These are phyloP conservation scores for Microcebus tavaratra DNA, from an alignment of 2,113 vertebrate genomes.

Conservation along the genomic window DNA sequence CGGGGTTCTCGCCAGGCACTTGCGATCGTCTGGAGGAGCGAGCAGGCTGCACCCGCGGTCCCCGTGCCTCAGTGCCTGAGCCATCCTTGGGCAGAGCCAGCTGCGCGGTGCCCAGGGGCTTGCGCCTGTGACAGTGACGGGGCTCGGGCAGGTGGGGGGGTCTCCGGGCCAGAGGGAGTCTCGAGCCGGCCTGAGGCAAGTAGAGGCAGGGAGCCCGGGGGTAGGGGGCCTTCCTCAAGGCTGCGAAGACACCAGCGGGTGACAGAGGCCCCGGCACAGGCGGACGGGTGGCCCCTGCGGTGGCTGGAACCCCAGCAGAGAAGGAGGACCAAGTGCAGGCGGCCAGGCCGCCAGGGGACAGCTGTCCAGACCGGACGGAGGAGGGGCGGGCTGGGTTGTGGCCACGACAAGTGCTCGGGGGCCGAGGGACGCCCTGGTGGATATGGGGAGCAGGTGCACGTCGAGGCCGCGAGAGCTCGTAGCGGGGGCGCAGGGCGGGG, in stretches of 20 bases:
- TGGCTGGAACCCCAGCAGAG: no score
- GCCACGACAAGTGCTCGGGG: neutral
- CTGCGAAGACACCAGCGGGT: no score
- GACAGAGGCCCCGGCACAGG: neutral
- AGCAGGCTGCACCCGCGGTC: neutral
- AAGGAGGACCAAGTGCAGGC: neutral
- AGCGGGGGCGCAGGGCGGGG: no score
- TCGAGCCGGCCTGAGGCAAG: neutral
- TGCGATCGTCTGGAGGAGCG: neutral
- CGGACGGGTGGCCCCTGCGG: neutral
- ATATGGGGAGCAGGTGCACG: fast-evolving
- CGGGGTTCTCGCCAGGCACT: neutral
- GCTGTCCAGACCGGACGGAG: fast-evolving
- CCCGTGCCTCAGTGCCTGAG: neutral
- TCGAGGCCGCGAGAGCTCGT: neutral
- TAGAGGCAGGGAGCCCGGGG: neutral
- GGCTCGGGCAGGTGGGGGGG: neutral
- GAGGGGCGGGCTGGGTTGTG: no score
- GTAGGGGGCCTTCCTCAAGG: neutral
- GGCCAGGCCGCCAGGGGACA: neutral
- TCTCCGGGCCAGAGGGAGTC: neutral
- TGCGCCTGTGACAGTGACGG: neutral
- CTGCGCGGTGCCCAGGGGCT: neutral
- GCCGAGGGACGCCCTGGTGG: no score
- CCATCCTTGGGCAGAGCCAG: neutral